phyloP scores from a whole-genome alignment of 2,888 invertebrate genomes.

The Xestia xanthographa region DNA sequence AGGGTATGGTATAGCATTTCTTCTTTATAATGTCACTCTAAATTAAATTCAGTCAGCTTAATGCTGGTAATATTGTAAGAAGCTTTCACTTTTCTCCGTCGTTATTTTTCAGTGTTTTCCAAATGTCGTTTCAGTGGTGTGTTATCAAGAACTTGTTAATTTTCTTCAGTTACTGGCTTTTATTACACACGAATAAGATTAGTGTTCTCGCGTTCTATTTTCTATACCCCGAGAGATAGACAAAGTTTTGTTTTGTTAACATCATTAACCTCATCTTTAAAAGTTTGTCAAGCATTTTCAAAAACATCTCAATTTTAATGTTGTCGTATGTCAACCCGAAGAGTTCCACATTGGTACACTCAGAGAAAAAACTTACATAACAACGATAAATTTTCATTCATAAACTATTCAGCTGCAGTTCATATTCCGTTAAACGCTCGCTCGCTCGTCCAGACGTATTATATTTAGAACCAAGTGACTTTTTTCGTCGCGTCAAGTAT shows the following conservation, averaged over 20 bases:
- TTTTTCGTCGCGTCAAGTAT: conserved; percentile 82
- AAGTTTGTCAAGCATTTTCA: background rate
- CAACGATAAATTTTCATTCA: conserved; percentile 78
- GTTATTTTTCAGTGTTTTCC: background rate
- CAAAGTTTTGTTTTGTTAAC: background rate
- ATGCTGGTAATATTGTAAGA: background rate
- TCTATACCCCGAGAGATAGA: background rate
- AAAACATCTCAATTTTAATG: background rate
- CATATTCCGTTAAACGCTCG: conserved; percentile 70
- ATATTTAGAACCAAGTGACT: conserved; percentile 79
- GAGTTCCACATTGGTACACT: conserved; percentile 18
- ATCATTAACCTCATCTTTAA: background rate
- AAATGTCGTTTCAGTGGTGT: background rate
- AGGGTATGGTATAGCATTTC: too few species aligned
- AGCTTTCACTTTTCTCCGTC: background rate
- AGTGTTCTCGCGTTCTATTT: background rate
- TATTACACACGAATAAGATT: background rate
- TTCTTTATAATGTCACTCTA: background rate
- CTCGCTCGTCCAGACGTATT: conserved; percentile 77
- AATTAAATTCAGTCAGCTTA: background rate
- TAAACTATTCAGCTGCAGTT: conserved; percentile 76
- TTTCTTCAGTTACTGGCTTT: background rate
- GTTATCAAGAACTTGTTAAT: too few species aligned
- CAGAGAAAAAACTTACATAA: conserved; percentile 68
- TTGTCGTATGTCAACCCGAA: background rate